Conservation (phyloP, 2,888 invertebrate species). For the Mesoligia furuncula region DNA sequence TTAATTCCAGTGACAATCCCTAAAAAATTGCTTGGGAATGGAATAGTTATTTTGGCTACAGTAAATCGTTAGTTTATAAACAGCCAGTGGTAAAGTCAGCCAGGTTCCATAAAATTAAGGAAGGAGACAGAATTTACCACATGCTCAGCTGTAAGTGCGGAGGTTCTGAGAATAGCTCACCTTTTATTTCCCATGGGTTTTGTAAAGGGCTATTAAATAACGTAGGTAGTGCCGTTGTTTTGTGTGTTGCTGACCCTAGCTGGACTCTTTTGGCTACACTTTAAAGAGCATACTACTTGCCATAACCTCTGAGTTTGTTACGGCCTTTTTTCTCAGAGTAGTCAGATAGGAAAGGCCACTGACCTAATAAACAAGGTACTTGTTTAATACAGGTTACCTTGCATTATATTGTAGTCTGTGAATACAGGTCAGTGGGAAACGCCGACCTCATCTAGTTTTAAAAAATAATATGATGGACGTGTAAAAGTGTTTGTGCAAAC, state of each 20-base stretch:
- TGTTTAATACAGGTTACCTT: too few species aligned
- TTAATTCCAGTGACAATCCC: neutral
- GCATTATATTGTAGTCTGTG: too few species aligned
- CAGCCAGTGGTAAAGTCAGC: neutral
- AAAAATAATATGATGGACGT: too few species aligned
- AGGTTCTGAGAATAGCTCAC: neutral
- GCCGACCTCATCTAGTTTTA: too few species aligned
- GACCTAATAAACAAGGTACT: too few species aligned
- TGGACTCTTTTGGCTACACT: constrained; percentile 10
- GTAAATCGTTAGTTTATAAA: neutral
- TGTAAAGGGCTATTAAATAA: constrained; percentile 8
- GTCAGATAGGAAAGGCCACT: too few species aligned
- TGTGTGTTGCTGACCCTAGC: neutral
- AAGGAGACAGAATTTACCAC: neutral
- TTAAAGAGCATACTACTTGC: neutral
- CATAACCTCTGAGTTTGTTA: too few species aligned
- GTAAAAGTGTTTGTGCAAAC: too few species aligned
- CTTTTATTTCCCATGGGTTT: constrained; percentile 5
- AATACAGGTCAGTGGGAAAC: too few species aligned
- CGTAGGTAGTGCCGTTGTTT: neutral
- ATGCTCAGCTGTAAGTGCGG: neutral
- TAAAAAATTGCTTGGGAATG: neutral
- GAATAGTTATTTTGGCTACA: neutral
- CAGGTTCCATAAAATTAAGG: neutral
- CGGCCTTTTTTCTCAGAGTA: too few species aligned